Base-by-base conservation (phyloP, 2,113 vertebrate species). In the Tamias sibiricus region DNA sequence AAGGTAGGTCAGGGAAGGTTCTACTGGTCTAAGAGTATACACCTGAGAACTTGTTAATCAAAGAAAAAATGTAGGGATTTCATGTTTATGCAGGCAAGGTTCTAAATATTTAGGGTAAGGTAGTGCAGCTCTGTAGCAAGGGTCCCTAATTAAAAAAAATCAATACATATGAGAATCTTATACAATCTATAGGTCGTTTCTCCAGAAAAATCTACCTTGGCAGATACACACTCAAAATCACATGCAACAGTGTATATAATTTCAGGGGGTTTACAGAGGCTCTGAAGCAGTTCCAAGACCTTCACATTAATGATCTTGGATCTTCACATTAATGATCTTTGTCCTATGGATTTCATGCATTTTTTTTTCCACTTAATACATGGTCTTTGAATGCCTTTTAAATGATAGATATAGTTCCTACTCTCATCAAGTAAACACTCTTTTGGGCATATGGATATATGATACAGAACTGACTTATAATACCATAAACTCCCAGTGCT, bases 261-360 rank as follows among this genome's bases (percentile, higher is more conserved):
- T 87, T 79, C 57, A 91, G 24, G 47, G 44, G 54, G 62, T 80
- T 88, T 81, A 16, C 9, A 82, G 68, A 74, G 80, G 14, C 40
- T 22, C 69, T 81, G 20, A 91, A 95, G 75, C 54, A 84, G 54
- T 95, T 95, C 64, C 13, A 69, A n/a, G 42, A 88, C 49, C 62
- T 74, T 96, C 54, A 75, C 11, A 57, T 79, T 64, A 30, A 86
- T 72, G 37, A 77, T 74, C n/a, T 13, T 30, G 32, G 42, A 88
- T 44, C 54, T 74, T 96, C 54, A 75, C 11, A 42, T 82, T 64
- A 30, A 86, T 72, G 37, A 77, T 74, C n/a, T 13, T 30, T 68
- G 17, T 72, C 22, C 49, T 82, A 4, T 68, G 66, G 40, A 82
- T 54, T 83, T n/a, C 7, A 8, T 94, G 42, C 16, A 37, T 64